Base-by-base conservation (phyloP, 2,888 invertebrate genomes). In the Zygaena filipendulae region DNA sequence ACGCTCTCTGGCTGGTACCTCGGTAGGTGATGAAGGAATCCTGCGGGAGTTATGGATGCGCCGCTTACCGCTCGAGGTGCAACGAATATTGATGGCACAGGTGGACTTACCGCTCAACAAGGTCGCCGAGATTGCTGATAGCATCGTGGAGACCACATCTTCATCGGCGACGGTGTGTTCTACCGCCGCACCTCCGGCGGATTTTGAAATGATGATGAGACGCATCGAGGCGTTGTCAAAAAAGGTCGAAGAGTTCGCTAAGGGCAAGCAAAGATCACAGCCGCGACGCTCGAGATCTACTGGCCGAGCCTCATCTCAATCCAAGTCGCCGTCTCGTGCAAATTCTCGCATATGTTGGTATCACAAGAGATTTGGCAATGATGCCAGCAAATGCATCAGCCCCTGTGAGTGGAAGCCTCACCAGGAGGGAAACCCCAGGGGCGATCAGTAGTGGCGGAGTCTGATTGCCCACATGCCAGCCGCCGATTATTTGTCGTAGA, bases 371-470 rank as follows among this genome's bases (percentile, higher is more conserved):
- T 33, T 21, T 24, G 30, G 29, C 6, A 18, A 20, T 2, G 31
- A 31, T 3, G 32, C 31, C 1, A 11, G 13, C 1, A 29, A 27
- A 22, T 33, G 36, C 16, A 16, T 23, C 2, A 6, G 11, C 5
- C 35, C 33, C 3, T 38, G 35, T 5, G 7, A 13, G 10, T 37
- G 26, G 20, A n/a, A n/a, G n/a, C n/a, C n/a, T n/a, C n/a, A n/a
- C n/a, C n/a, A n/a, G n/a, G 25, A 23, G 30, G 32, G 25, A 38
- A 38, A 38, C 25, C 6, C 7, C 2, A 18, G 12, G 10, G 23
- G 28, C 32, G 29, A 18, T 39, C 32, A 29, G 29, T 36, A 32
- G 21, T 22, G 26, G 35, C 33, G 35, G 26, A 31, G 7, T 3
- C 29, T 29, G 35, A 35, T 16, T 38, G 33, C 23, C 12, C 11